These are phyloP conservation scores for Rhorus exstirpatorius DNA, from an alignment of 2,888 invertebrate genomes.

Conservation along the genomic window DNA sequence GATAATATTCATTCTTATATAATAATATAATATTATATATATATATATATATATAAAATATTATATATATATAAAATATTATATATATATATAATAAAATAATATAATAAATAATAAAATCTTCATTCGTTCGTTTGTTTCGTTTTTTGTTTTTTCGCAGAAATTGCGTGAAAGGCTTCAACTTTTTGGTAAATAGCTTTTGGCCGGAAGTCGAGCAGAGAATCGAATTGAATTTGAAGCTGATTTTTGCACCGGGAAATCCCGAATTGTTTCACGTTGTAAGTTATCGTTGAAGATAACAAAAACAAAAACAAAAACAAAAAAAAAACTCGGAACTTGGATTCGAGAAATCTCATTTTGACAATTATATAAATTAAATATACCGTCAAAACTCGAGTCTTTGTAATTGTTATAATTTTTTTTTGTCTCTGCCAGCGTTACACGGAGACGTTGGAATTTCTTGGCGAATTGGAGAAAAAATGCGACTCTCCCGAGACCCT, in stretches of 20 bases:
- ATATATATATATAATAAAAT: too few relatives aligned
- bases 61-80: too few relatives aligned
- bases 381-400: too few relatives aligned
- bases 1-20: constrained; percentile 8
- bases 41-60: too few relatives aligned
- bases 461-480: constrained; percentile 90
- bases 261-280: constrained; percentile 94
- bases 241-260: constrained; percentile 97
- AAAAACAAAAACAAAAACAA: too few relatives aligned
- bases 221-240: constrained; percentile 92
- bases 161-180: constrained; percentile 88
- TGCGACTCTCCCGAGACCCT: constrained; percentile 88
- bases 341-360: too few relatives aligned
- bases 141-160: constrained; percentile 51
- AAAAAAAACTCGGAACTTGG: too few relatives aligned
- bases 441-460: constrained; percentile 92
- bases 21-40: too few relatives aligned
- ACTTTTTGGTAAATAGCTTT: constrained; percentile 94
- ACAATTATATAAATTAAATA: background rate
- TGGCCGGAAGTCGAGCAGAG: constrained; percentile 95
- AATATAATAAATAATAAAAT: too few relatives aligned
- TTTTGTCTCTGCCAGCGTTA: constrained; percentile 88
- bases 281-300: constrained; percentile 59
- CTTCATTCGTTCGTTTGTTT: background rate
- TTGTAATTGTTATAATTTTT: too few relatives aligned